Base-by-base conservation (phyloP, 2,888 invertebrate genomes). In the Stenodema calcarata region DNA sequence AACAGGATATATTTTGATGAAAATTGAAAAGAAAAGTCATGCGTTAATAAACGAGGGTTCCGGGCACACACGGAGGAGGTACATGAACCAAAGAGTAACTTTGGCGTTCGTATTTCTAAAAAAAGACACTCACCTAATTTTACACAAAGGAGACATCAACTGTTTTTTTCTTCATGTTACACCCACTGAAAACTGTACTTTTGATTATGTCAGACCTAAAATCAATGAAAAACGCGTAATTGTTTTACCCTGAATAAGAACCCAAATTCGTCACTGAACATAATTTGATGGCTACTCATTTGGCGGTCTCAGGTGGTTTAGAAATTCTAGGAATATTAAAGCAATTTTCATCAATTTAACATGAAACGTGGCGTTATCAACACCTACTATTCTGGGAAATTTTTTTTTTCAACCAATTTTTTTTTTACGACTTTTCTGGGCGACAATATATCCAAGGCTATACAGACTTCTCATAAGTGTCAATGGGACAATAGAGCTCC, bases 401-500 rank as follows among this genome's bases (percentile, higher is more conserved):
- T n/a, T 54, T 18, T 6, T 54, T 54, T 54, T 54, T 9, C n/a
- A 62, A 47, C 47, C 4, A 47, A 47, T 47, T 47, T 3, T 47
- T 7, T 50, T 50, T n/a, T 50, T n/a, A 23, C 62, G 62, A 23
- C 9, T 62, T 23, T 2, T 23, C 23, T 62, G 62, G 62, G 62
- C 62, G 23, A 62, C 62, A 62, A 50, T 27, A 62, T 23, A 62
- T 62, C 18, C 62, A 62, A 62, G 62, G 73, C 73, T 73, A 73
- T 35, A 35, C 70, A 70, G 70, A 70, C 73, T 73, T 73, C 73
- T 73, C 73, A 73, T 62, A 35, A 73, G 73, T 73, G 30, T 73
- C 70, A 70, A 30, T 70, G 73, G 73, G 73, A 73, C 73, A 41
- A 73, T 35, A 73, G 73, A 73, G 73, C 73, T 35, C 62, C 73